These are phyloP conservation scores for Camptogramma bilineatum DNA, from an alignment of 2,888 invertebrate genomes.

Conservation along the genomic window DNA sequence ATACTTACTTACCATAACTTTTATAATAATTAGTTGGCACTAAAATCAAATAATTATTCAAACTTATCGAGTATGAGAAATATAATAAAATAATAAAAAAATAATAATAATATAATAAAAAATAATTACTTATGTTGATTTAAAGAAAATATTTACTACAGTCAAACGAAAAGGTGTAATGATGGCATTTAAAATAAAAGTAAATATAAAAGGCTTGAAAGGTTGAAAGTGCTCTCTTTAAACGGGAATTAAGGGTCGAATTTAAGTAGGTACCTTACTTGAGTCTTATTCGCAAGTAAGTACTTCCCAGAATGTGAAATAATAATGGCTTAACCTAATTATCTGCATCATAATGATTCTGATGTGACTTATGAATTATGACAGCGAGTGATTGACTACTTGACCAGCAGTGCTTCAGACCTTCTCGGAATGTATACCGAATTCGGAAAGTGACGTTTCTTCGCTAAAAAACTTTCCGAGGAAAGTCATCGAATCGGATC, in stretches of 20 bases:
- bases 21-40: no score
- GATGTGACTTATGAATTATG: neutral
- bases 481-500: no score
- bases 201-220: no score
- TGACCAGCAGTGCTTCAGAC: no score
- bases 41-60: no score
- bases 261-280: neutral
- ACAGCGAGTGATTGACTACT: neutral
- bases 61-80: no score
- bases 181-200: neutral
- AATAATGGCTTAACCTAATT: neutral
- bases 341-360: no score
- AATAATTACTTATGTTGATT: constrained; percentile 3
- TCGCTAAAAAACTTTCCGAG: no score
- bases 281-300: neutral
- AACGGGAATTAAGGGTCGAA: neutral
- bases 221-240: neutral
- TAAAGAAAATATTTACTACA: constrained; percentile 2
- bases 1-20: no score
- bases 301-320: neutral
- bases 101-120: neutral
- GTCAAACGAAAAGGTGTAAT: constrained; percentile 6
- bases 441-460: no score
- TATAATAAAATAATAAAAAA: no score
- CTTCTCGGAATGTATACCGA: no score